These are phyloP conservation scores for Dicrurus megarhynchus DNA, from an alignment of 2,113 vertebrate species.

Conservation along the genomic window DNA sequence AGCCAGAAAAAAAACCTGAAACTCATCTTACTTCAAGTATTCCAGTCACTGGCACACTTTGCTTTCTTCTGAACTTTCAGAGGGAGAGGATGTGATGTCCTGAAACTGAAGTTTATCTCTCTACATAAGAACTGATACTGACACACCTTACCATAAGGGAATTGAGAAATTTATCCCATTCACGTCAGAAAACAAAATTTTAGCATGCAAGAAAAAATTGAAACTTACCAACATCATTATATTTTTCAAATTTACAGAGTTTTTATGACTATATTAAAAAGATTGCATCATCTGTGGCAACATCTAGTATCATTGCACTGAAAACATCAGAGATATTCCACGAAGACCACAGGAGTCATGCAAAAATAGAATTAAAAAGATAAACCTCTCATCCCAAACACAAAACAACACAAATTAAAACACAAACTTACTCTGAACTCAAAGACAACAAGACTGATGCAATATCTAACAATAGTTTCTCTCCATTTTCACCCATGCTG, in stretches of 20 bases:
- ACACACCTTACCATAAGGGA: neutral
- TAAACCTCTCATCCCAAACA: neutral
- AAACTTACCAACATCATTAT: neutral
- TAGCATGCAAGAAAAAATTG: neutral
- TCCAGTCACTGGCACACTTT: neutral
- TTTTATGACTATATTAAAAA: neutral
- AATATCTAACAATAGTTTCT: conserved; percentile 81
- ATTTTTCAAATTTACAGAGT: neutral
- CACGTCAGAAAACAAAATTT: neutral
- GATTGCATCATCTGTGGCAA: neutral
- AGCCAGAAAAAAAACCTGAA: neutral
- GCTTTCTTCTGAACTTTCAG: neutral
- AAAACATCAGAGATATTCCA: neutral
- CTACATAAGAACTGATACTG: neutral
- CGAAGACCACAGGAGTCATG: neutral
- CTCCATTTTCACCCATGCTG: conserved; percentile 71
- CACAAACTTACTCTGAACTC: conserved; percentile 80
- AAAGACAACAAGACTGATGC: conserved; percentile 80
- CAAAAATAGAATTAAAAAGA: neutral
- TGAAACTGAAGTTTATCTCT: neutral
- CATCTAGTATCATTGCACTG: neutral
- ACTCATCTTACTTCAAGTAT: neutral
- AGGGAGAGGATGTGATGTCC: neutral
- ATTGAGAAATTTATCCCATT: neutral
- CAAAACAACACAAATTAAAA: neutral